Evolutionary conservation across 2,113 vertebrate genomes (phyloP), one percentile per base, ranked within the genome.

Genomic region (Bos indicus): DNA sequence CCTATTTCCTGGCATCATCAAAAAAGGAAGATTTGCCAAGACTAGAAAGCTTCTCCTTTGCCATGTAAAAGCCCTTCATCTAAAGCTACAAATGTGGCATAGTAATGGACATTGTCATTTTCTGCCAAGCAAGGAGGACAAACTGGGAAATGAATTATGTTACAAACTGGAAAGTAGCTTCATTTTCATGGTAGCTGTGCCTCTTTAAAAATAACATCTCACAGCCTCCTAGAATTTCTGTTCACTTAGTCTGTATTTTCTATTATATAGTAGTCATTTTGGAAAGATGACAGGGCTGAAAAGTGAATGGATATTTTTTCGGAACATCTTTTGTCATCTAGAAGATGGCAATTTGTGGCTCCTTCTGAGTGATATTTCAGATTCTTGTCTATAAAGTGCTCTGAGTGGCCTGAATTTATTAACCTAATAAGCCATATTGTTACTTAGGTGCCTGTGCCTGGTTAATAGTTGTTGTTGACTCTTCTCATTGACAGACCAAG

Each of bases 131-230:
- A 52, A 23, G 40, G 13, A 51, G 15, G 23, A 56, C 48, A 89
- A 60, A 59, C 60, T 89, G 91, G 84, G 92, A 91, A 88, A 57
- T 80, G 62, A 95, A 60, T 64, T 57, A 48, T 26, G 33, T 67
- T 71, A 1, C 83, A 86, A 82, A 85, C 78, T 80, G 52, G 51
- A 80, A 88, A 95, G 90, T 36, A 62, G 46, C 33, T 91, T 71
- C 71, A 21, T 90, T 78, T 93, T 88, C 56, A 6, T 30, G 52
- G 46, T 93, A 33, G 30, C 25, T 5, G 6, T 51, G 25, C 71
- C 62, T 93, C 91, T 89, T 90, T 94, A 91, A 95, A 97, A 94
- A 88, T 67, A 82, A 30, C 71, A 40, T 52, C 82, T 71, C 28
- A 15, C 8, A 28, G 59, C 67, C 80, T 95, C 71, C 90, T 88